Base-by-base conservation (phyloP, 1,140 invertebrate species). In the Trachymyrmex cornetzi region DNA sequence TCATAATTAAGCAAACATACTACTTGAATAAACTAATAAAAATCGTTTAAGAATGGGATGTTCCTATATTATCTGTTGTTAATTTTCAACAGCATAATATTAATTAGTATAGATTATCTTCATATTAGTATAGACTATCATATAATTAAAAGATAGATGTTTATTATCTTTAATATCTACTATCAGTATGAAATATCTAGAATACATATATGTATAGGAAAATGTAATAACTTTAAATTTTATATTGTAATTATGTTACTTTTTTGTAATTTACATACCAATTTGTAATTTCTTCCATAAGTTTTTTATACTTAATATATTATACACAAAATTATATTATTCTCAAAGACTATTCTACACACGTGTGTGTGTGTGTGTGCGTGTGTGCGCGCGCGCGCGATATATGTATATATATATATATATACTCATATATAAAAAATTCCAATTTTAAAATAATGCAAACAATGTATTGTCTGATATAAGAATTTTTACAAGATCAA, bases 181-280 rank as follows among this genome's bases (percentile, higher is more conserved):
- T 55, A 55, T 57, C 11, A 34, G n/a, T 55, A 16, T 34, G 12
- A 57, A 55, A 71, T 22, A 71, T 3, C 4, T 34, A 34, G 2
- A 74, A 57, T 74, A 4, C 4, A 19, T 11, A 30, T 34, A 34
- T 34, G 34, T 19, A 34, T n/a, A 12, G 19, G 19, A 55, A 74
- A 72, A 30, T 34, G 34, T 74, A 34, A 22, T 14, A 57, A 74
- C 9, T 57, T 57, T 57, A 22, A 57, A 57, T 57, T 34, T 74
- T 57, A 34, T 57, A 34, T 57, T 74, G 11, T n/a, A 34, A 74
- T 38, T 74, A 22, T 74, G 50, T 30, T 53, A 53, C 16, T 19
- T 5, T 55, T 55, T 55, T 72, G 3, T 57, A 57, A 74, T 74
- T 57, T 74, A 57, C 27, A 74, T 74, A 74, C 7, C 9, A 22